Conservation (phyloP, 1,140 invertebrate genomes). For the Bilobella aurantiaca region DNA sequence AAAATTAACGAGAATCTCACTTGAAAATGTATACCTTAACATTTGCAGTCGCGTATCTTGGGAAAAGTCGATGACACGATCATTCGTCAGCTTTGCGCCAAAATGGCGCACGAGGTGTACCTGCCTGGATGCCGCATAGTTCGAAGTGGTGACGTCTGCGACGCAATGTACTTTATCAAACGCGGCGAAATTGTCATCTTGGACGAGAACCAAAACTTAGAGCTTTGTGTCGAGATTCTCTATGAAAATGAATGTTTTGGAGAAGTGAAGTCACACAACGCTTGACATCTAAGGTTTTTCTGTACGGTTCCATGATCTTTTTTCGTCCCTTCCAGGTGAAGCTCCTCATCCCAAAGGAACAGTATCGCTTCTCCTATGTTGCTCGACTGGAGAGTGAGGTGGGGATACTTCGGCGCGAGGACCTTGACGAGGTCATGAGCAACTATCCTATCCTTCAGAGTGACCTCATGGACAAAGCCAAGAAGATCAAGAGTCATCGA, state of each 20-base stretch:
- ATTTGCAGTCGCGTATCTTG: conserved; percentile 20
- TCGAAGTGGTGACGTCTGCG: conserved; percentile 23
- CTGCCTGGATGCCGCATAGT: conserved; percentile 26
- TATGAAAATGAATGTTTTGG: conserved; percentile 33
- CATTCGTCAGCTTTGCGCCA: conserved; percentile 24
- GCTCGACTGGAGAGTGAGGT: conserved; percentile 30
- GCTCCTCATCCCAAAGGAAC: conserved; percentile 22
- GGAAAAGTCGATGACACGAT: conserved; percentile 26
- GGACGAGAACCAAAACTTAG: conserved; percentile 27
- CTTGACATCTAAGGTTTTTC: background rate
- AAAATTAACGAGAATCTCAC: background rate
- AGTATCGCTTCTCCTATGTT: conserved; percentile 27
- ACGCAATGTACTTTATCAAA: conserved; percentile 32
- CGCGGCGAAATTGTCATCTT: conserved; percentile 30
- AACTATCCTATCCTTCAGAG: conserved; percentile 22
- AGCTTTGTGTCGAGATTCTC: conserved; percentile 26
- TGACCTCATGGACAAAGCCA: conserved; percentile 17
- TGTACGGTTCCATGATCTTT: background rate
- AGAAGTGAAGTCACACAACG: conserved; percentile 15
- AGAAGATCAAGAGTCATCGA: conserved; percentile 13
- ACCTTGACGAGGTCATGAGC: conserved; percentile 24
- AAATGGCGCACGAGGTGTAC: conserved; percentile 26
- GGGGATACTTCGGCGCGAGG: conserved; percentile 20
- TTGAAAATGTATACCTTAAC: background rate
- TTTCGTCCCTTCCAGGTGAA: conserved; percentile 18